Percentiles rank a stretch among this genome's conserved stretches.
These are phyloP conservation scores for Malurus cyaneus DNA, from an alignment of 2,113 vertebrate genomes.

Conservation along the genomic window DNA sequence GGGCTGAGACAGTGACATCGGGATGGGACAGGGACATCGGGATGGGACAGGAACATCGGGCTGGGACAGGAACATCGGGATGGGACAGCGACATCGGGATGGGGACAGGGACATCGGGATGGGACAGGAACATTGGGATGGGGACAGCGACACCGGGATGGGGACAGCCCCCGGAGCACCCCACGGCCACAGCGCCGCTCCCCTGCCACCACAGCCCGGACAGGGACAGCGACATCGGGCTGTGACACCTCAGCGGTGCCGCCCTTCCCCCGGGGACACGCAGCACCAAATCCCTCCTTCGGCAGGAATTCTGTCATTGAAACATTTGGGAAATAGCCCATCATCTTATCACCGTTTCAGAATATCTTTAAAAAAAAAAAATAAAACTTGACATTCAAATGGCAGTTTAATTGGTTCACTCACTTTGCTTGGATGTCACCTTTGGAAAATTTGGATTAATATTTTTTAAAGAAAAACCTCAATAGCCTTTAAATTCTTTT, in stretches of 20 bases:
- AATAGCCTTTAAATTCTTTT: background rate
- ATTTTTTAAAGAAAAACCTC: background rate
- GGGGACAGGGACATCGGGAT: no score
- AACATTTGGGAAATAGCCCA: accelerated
- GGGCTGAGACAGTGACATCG: no score
- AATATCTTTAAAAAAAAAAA: accelerated
- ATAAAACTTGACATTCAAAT: accelerated
- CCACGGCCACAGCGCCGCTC: accelerated
- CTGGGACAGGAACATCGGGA: no score
- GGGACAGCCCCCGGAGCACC: background rate
- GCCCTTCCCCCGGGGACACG: background rate
- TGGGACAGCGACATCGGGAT: no score
- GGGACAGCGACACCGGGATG: no score
- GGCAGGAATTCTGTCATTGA: background rate
- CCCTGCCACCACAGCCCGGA: background rate
- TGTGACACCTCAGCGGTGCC: accelerated
- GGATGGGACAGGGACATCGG: no score
- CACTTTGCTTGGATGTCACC: background rate
- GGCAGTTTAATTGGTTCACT: background rate
- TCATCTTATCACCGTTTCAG: accelerated
- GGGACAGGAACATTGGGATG: no score
- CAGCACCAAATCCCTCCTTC: background rate
- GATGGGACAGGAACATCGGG: no score
- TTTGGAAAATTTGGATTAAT: background rate
- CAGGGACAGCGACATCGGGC: accelerated